phyloP scores from a whole-genome alignment of 2,888 invertebrate genomes.

The Drosophila koepferae region DNA sequence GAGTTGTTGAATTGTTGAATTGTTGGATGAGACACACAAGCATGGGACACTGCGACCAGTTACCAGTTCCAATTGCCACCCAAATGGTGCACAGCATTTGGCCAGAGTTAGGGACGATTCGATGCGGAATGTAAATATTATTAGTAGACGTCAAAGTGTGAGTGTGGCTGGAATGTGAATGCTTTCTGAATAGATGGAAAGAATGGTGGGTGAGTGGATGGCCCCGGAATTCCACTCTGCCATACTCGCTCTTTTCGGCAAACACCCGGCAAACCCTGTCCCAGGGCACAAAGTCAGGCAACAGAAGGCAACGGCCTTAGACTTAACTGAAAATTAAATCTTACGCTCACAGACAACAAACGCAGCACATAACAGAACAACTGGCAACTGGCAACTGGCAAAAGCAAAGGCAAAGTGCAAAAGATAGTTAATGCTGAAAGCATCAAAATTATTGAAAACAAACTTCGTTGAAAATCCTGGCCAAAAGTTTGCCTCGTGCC shows the following conservation, averaged over 20 bases:
- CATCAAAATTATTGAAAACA: conserved; percentile 5
- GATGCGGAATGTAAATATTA: conserved; percentile 6
- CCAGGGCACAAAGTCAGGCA: conserved; percentile 10
- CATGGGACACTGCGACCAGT: too few species aligned
- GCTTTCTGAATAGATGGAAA: background rate
- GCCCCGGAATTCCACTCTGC: too few species aligned
- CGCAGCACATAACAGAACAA: background rate
- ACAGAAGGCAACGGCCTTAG: conserved; percentile 2
- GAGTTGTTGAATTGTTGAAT: conserved; percentile 3
- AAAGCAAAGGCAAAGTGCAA: background rate
- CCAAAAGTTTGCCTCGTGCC: conserved; percentile 12
- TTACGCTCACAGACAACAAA: background rate
- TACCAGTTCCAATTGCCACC: conserved; percentile 32
- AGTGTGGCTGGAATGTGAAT: background rate
- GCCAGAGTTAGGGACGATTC: background rate
- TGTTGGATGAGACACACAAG: background rate
- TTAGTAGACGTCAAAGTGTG: background rate
- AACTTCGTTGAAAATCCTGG: background rate
- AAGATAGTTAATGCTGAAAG: conserved; percentile 13
- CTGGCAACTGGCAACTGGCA: background rate
- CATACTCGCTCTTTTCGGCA: background rate
- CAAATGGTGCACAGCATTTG: conserved; percentile 10
- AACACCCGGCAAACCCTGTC: background rate
- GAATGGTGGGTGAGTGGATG: background rate
- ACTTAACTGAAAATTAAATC: conserved; percentile 6